Evolutionary conservation across 1,140 invertebrate genomes (phyloP).

Genomic region (Sinonovacula constricta): DNA sequence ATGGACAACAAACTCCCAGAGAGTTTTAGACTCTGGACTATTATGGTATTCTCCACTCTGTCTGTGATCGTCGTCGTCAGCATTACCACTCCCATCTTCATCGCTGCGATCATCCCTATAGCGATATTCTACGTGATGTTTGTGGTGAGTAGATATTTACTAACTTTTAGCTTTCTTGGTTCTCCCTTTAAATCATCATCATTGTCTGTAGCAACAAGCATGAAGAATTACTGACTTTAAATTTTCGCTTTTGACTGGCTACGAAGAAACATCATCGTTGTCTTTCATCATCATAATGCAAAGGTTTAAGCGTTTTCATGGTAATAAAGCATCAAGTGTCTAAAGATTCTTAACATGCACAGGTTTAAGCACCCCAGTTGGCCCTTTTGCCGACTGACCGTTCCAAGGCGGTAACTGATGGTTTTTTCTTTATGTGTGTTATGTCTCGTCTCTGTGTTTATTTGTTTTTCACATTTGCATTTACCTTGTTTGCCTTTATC

Average conservation of each 20-base stretch:
- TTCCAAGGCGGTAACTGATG: too few species aligned
- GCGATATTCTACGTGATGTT: conserved; percentile 81
- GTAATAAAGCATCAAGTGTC: neutral
- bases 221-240: neutral
- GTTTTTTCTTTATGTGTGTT: too few species aligned
- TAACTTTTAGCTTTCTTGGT: neutral
- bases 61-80: conserved; percentile 63
- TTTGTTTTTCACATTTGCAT: too few species aligned
- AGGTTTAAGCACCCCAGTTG: too few species aligned
- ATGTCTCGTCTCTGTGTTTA: too few species aligned
- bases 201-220: neutral
- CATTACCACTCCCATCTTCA: conserved; percentile 65
- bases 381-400: too few species aligned
- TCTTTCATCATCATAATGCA: neutral
- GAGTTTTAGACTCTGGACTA: conserved; percentile 76
- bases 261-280: neutral
- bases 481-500: too few species aligned
- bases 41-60: conserved; percentile 63
- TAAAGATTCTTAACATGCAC: neutral
- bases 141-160: conserved; percentile 73
- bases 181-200: neutral
- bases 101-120: conserved; percentile 79
- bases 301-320: neutral
- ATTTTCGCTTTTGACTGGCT: neutral
- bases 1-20: conserved; percentile 78